A percentile compares a stretch with the other conserved stretches of the same genome.
These are phyloP conservation scores for Enteromius paludinosus DNA, from an alignment of 2,797 vertebrate species.

Conservation along the genomic window DNA sequence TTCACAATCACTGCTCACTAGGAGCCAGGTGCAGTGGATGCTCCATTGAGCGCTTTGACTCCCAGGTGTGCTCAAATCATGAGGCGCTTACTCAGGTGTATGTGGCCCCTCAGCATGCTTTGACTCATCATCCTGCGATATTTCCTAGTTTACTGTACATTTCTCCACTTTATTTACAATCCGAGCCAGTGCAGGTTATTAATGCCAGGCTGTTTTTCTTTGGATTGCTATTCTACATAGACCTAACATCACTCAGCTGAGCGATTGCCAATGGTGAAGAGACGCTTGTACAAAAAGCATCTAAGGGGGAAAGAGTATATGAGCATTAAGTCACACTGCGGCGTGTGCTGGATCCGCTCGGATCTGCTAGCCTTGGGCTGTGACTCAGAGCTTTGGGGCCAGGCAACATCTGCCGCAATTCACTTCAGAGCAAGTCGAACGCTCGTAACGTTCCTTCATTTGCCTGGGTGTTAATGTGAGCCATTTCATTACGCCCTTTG, in stretches of 20 bases:
- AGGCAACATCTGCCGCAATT: constrained; percentile 75
- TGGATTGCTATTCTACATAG: constrained; percentile 9
- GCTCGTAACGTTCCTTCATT: constrained; percentile 71
- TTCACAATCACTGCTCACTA: constrained; percentile 14
- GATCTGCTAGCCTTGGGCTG: constrained; percentile 57
- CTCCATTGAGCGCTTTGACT: constrained; percentile 40
- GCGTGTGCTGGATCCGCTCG: constrained; percentile 43
- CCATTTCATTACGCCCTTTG: constrained; percentile 72
- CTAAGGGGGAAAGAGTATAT: constrained; percentile 64
- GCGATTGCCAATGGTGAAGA: constrained; percentile 4
- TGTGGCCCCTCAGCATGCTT: background rate
- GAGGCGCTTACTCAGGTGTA: constrained; percentile 56
- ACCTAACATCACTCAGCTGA: constrained; percentile 19
- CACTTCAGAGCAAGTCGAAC: constrained; percentile 67
- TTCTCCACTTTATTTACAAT: constrained; percentile 9
- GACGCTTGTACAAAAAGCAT: background rate
- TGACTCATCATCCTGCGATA: constrained; percentile 5
- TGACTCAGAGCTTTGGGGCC: constrained; percentile 66
- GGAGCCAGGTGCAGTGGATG: constrained; percentile 49
- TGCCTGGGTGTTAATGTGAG: constrained; percentile 74
- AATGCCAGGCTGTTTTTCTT: background rate
- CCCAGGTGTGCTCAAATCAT: constrained; percentile 53
- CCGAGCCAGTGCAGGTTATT: background rate
- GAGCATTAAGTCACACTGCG: constrained; percentile 56
- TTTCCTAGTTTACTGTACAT: background rate